Percentiles rank a stretch among this genome's conserved stretches.
phyloP scores from a whole-genome alignment of 1,140 invertebrate genomes.

The Heliothis subflexa region DNA sequence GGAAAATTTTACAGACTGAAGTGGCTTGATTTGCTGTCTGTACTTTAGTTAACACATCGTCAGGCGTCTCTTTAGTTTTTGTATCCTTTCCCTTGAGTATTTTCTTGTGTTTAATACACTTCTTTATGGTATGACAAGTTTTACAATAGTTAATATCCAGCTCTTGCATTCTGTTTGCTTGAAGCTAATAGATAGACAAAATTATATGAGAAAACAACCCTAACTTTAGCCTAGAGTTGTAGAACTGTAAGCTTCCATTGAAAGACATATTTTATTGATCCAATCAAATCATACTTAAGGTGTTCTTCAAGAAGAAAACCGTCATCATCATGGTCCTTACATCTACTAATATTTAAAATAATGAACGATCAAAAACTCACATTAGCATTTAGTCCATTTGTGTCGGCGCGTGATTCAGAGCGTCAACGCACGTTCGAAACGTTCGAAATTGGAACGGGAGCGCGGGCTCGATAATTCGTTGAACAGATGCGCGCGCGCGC shows the following conservation, averaged over 20 bases:
- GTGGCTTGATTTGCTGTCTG: no score
- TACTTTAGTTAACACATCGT: no score
- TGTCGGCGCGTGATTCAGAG: conserved; percentile 42
- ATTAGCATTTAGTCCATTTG: conserved; percentile 45
- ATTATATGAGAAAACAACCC: background rate
- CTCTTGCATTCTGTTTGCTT: no score
- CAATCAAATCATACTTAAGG: no score
- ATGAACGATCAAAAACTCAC: conserved; percentile 32
- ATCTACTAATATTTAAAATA: conserved; percentile 15
- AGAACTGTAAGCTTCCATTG: no score
- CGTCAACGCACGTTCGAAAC: conserved; percentile 48
- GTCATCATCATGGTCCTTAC: conserved; percentile 6
- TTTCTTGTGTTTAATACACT: no score
- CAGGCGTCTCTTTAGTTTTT: no score
- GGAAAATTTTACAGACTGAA: no score
- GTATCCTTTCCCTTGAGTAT: no score
- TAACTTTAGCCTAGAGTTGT: background rate
- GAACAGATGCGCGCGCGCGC: conserved; percentile 71
- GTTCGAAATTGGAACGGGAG: conserved; percentile 47
- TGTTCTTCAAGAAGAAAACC: background rate
- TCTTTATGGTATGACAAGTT: no score
- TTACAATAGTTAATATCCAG: no score
- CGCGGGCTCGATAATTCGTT: conserved; percentile 65
- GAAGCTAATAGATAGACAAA: background rate
- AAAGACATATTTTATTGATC: no score